A percentile compares a stretch with the other conserved stretches of the same genome.
Evolutionary conservation across 2,113 vertebrate genomes (phyloP).

Genomic region (Lycocorax pyrrhopterus): DNA sequence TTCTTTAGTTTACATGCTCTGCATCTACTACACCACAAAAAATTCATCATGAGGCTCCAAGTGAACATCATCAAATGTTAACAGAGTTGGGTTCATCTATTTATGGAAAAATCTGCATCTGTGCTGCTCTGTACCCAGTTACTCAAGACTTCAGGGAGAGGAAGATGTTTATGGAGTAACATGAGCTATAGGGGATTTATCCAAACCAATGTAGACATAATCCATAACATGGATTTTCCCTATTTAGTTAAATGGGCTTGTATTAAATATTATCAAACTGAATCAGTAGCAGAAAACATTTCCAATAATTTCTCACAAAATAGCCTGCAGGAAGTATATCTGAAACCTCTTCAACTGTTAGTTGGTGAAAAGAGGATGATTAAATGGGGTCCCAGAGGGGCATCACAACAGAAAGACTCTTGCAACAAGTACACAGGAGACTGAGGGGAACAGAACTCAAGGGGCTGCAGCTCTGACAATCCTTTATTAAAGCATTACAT

Average conservation of each 20-base stretch:
- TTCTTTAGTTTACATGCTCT: background rate
- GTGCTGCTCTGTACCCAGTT: background rate
- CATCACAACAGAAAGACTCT: background rate
- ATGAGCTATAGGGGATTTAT: background rate
- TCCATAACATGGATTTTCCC: background rate
- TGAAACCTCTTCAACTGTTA: background rate
- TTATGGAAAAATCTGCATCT: background rate
- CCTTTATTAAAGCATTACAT: background rate
- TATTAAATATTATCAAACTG: background rate
- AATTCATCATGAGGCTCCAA: background rate
- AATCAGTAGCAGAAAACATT: background rate
- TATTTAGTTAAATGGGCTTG: background rate
- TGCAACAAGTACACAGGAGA: background rate
- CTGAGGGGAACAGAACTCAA: background rate
- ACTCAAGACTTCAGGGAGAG: background rate
- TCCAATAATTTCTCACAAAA: background rate
- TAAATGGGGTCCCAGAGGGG: background rate
- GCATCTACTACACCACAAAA: background rate
- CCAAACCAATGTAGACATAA: background rate
- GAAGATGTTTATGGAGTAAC: background rate
- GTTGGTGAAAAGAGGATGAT: background rate
- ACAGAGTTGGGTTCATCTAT: background rate
- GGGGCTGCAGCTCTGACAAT: background rate
- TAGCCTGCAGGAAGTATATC: background rate
- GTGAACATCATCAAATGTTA: background rate